Base-by-base conservation (phyloP, 2,888 invertebrate genomes). In the Anodontia alba region DNA sequence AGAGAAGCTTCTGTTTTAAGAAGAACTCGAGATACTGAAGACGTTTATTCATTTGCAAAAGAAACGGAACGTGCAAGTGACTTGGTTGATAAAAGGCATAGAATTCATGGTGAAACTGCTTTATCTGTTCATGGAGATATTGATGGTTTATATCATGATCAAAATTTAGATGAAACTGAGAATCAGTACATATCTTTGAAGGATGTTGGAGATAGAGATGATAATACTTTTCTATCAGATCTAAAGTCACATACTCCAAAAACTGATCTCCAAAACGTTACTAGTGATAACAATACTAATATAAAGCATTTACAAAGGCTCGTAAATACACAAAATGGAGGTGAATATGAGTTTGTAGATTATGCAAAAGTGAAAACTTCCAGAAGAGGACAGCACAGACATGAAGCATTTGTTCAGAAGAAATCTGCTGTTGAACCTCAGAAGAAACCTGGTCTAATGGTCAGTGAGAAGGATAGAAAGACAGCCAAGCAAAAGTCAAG, bases 1-100 rank as follows among this genome's bases (percentile, higher is more conserved):
- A 31, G 62, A 20, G 29, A 26, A 62, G 17, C 57, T 57, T 33
- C 62, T 33, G 62, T 17, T 31, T 31, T 20, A 1, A 62, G 62
- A 33, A 33, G 17, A 10, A 5, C 2, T 17, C 17, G 20, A 7
- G 62, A 33, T 17, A 5, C 31, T 33, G 62, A 31, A 17, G 33
- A 62, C 33, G 62, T 62, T 33, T 62, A 62, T 17, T 62, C 62
- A 7, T 62, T 62, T 62, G 62, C 62, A n/a, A 62, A 62, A 62
- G 62, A 62, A 2, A 2, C 62, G 12, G 33, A 33, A 10, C 3
- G 33, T 33, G 33, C 17, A 1, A 33, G 33, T 62, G 33, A 62
- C 1, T 7, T 62, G 5, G 3, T 62, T 20, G 29, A 62, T 33
- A 62, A 33, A 17, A 62, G 62, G 33, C 62, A 62, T 20, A 33